Percentiles rank a stretch among this genome's conserved stretches.
These are phyloP conservation scores for Lapara coniferarum DNA, from an alignment of 2,888 invertebrate species.

Conservation along the genomic window DNA sequence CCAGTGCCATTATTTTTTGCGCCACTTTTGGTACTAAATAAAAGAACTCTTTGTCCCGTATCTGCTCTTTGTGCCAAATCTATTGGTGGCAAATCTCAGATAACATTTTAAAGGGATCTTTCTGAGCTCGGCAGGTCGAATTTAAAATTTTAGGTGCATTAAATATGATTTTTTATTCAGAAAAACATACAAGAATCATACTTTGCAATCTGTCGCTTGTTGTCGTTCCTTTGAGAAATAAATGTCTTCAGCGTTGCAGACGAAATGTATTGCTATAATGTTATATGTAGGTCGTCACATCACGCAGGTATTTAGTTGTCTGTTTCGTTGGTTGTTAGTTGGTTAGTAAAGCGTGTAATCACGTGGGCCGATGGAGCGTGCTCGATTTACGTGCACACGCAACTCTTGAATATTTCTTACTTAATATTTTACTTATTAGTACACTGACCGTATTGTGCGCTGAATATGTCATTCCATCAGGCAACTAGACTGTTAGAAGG, in stretches of 20 bases:
- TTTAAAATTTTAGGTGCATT: slow-evolving; percentile 24
- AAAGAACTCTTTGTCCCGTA: slow-evolving; percentile 65
- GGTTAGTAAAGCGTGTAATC: slow-evolving; percentile 71
- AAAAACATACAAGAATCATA: slow-evolving; percentile 14
- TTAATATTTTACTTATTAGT: slow-evolving; percentile 14
- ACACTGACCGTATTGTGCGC: not conserved
- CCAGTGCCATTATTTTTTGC: slow-evolving; percentile 70
- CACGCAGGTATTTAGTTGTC: slow-evolving; percentile 35
- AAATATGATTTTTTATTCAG: slow-evolving; percentile 17
- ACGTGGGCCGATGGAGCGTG: slow-evolving; percentile 65
- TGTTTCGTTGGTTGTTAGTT: slow-evolving; percentile 65
- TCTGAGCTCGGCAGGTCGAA: slow-evolving; percentile 28
- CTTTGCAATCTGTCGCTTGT: not conserved
- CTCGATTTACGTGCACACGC: slow-evolving; percentile 62
- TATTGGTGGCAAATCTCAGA: slow-evolving; percentile 43
- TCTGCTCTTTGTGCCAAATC: slow-evolving; percentile 59
- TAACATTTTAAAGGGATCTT: slow-evolving; percentile 42
- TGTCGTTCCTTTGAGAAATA: slow-evolving; percentile 11
- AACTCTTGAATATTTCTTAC: slow-evolving; percentile 37
- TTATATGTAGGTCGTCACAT: slow-evolving; percentile 24
- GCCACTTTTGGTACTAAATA: slow-evolving; percentile 59
- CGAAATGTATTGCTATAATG: slow-evolving; percentile 28
- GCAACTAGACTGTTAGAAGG: not conserved
- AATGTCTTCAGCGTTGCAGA: slow-evolving; percentile 18
- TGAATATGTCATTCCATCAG: not conserved